These are phyloP conservation scores for Idaea dimidiata DNA, from an alignment of 2,888 invertebrate species.

Conservation along the genomic window DNA sequence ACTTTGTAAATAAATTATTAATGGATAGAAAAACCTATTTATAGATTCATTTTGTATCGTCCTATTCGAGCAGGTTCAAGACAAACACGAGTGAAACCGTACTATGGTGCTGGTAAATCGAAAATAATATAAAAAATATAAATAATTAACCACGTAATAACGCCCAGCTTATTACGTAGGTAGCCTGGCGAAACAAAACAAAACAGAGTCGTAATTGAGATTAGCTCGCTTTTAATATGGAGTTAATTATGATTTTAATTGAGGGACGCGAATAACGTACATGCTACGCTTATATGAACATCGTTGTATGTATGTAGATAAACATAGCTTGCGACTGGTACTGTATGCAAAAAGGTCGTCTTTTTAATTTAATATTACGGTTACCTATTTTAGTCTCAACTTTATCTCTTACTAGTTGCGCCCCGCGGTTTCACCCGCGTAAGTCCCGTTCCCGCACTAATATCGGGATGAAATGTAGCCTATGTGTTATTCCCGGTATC, in stretches of 20 bases:
- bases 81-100: too few relatives aligned
- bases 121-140: neutral
- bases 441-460: too few relatives aligned
- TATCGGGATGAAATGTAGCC: too few relatives aligned
- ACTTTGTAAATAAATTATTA: too few relatives aligned
- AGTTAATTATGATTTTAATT: conserved; percentile 76
- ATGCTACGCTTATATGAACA: conserved; percentile 5
- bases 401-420: neutral
- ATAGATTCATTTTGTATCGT: too few relatives aligned
- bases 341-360: neutral
- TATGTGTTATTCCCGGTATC: too few relatives aligned
- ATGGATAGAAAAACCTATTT: too few relatives aligned
- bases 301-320: conserved; percentile 6
- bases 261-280: conserved; percentile 54
- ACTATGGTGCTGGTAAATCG: too few relatives aligned
- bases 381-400: neutral
- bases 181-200: conserved; percentile 32
- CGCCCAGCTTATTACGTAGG: neutral
- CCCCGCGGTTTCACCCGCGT: too few relatives aligned
- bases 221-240: conserved; percentile 68
- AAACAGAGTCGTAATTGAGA: conserved; percentile 58
- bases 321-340: conserved; percentile 2
- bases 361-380: neutral
- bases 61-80: too few relatives aligned
- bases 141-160: neutral